phyloP scores from a whole-genome alignment of 2,888 invertebrate species.

The Trichogramma evanescens region DNA sequence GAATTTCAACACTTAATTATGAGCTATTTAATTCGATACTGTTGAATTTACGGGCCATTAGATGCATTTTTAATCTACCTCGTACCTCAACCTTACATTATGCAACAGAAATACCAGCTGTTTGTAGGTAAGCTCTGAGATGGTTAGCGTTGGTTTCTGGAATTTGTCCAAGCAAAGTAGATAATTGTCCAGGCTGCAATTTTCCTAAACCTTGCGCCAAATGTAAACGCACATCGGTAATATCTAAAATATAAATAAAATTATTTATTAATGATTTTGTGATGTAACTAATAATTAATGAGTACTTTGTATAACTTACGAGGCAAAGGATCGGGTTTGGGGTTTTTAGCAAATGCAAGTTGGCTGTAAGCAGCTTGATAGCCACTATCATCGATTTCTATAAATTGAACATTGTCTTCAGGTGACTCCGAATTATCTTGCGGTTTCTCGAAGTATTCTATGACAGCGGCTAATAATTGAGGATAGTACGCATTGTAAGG shows the following conservation, averaged over 20 bases:
- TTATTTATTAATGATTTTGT: not conserved
- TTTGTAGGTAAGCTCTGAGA: slow-evolving; percentile 40
- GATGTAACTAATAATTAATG: not conserved
- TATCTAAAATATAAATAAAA: slow-evolving; percentile 45
- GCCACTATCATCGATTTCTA: slow-evolving; percentile 82
- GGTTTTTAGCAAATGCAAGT: slow-evolving; percentile 74
- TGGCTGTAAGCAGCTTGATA: slow-evolving; percentile 86
- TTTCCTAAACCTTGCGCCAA: slow-evolving; percentile 69
- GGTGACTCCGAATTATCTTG: slow-evolving; percentile 70
- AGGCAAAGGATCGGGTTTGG: slow-evolving; percentile 67
- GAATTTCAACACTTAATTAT: not conserved
- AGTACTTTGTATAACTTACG: slow-evolving; percentile 45
- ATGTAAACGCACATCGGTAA: slow-evolving; percentile 66
- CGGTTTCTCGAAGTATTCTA: slow-evolving; percentile 84
- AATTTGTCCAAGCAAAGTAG: slow-evolving; percentile 60
- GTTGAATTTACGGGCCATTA: slow-evolving; percentile 36
- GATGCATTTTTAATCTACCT: slow-evolving; percentile 34
- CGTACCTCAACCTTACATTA: slow-evolving; percentile 38
- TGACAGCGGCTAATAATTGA: slow-evolving; percentile 48
- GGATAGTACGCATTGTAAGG: slow-evolving; percentile 52
- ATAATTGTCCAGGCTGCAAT: slow-evolving; percentile 67
- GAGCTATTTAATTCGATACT: slow-evolving; percentile 28
- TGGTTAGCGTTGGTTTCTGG: slow-evolving; percentile 41
- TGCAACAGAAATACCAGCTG: slow-evolving; percentile 41
- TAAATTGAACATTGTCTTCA: slow-evolving; percentile 71